Conservation (phyloP, 2,113 vertebrate species). For the Apistogramma diplotaenia region DNA sequence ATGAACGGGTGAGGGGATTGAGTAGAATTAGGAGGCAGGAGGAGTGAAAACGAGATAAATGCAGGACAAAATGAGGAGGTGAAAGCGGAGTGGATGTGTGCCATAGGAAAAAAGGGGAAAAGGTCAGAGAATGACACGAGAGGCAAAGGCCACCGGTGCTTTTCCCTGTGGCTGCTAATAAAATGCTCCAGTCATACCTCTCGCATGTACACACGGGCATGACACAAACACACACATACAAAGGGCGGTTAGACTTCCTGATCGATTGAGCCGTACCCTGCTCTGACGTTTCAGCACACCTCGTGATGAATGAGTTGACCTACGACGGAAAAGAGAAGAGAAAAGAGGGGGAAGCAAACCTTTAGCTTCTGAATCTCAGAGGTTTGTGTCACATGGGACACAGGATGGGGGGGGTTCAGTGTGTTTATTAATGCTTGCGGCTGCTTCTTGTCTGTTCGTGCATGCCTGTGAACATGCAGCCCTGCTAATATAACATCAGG, state of each 20-base stretch:
- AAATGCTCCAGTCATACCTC: constrained; percentile 50
- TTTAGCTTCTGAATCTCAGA: constrained; percentile 59
- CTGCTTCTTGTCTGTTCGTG: background rate
- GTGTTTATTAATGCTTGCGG: background rate
- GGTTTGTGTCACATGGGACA: constrained; percentile 44
- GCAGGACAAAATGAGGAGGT: constrained; percentile 14
- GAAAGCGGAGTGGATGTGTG: constrained; percentile 22
- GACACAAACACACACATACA: constrained; percentile 42
- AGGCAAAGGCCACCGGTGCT: constrained; percentile 45
- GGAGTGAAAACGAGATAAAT: constrained; percentile 31
- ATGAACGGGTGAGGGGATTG: constrained; percentile 27
- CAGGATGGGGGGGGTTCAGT: background rate
- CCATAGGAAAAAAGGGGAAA: background rate
- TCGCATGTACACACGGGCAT: constrained; percentile 37
- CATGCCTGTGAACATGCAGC: background rate
- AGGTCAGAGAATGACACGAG: constrained; percentile 36
- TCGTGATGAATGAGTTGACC: constrained; percentile 72
- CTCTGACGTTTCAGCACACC: constrained; percentile 65
- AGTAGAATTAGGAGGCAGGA: constrained; percentile 14
- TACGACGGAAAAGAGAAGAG: constrained; percentile 43
- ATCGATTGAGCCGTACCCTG: constrained; percentile 70
- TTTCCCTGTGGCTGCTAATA: constrained; percentile 54
- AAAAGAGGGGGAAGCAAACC: constrained; percentile 57
- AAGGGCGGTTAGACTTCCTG: constrained; percentile 62
- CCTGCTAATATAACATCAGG: background rate